Percentiles rank a stretch among this genome's conserved stretches.
Evolutionary conservation across 2,113 vertebrate genomes (phyloP).

Genomic region (Dromas ardeola): DNA sequence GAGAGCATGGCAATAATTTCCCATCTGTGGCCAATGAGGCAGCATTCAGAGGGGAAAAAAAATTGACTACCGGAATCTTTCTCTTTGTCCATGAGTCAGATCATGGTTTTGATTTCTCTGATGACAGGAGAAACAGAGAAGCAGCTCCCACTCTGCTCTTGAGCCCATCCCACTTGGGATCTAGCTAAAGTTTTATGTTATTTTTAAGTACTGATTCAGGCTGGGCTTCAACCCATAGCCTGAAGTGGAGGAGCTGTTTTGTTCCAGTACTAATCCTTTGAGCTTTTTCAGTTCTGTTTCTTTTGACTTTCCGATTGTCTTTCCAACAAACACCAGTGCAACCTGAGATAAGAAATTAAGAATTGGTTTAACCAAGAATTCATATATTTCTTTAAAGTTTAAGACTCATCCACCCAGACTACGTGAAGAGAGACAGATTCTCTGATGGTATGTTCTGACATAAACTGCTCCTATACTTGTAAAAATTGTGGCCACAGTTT

Average conservation of each 20-base stretch:
- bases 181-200: background rate
- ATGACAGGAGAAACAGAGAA: background rate
- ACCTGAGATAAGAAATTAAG: background rate
- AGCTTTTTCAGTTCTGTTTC: background rate
- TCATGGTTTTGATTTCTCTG: background rate
- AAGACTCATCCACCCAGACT: background rate
- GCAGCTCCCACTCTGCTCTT: background rate
- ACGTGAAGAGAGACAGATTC: background rate
- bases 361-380: background rate
- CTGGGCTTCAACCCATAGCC: background rate
- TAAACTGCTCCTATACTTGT: background rate
- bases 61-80: background rate
- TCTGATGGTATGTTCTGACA: background rate
- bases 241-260: background rate
- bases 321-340: background rate
- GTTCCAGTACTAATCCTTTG: background rate
- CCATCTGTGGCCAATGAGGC: background rate
- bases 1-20: background rate
- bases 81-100: background rate
- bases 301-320: background rate
- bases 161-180: background rate
- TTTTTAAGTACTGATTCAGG: background rate
- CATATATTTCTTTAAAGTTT: background rate
- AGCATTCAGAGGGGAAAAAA: background rate
- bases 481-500: background rate